A percentile compares a stretch with the other conserved stretches of the same genome.
Conservation (phyloP, 2,888 invertebrate genomes). For the Protophormia terraenovae region DNA sequence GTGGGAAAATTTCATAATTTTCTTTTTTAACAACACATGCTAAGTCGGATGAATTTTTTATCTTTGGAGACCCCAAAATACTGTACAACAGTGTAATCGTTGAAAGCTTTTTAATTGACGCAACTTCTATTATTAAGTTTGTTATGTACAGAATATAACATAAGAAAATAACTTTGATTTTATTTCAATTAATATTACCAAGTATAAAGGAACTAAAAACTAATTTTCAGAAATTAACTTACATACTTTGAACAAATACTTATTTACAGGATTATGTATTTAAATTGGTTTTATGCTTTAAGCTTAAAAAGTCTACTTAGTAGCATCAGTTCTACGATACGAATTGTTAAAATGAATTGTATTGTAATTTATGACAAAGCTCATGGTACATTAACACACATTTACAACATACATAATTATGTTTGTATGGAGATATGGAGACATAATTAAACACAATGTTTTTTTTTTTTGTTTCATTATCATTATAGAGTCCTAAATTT, state of each 20-base stretch:
- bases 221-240: not conserved
- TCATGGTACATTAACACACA: not conserved
- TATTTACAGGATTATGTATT: not conserved
- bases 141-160: too few species aligned
- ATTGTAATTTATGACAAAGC: not conserved
- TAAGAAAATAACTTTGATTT: too few species aligned
- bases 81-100: too few species aligned
- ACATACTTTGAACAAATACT: not conserved
- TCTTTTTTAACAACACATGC: too few species aligned
- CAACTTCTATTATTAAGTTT: too few species aligned
- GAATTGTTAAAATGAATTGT: not conserved
- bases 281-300: not conserved
- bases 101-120: too few species aligned
- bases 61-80: too few species aligned
- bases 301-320: not conserved
- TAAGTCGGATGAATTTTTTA: too few species aligned
- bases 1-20: too few species aligned
- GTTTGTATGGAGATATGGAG: too few species aligned
- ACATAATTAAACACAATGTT: not conserved
- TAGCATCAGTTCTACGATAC: not conserved
- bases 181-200: not conserved
- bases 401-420: not conserved
- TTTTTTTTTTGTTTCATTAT: slow-evolving; percentile 21
- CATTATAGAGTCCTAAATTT: slow-evolving; percentile 83
- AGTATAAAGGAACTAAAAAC: too few species aligned